Evolutionary conservation across 2,797 vertebrate genomes (phyloP), one percentile per base, ranked within the genome.

Genomic region (Gambelia wislizenii): DNA sequence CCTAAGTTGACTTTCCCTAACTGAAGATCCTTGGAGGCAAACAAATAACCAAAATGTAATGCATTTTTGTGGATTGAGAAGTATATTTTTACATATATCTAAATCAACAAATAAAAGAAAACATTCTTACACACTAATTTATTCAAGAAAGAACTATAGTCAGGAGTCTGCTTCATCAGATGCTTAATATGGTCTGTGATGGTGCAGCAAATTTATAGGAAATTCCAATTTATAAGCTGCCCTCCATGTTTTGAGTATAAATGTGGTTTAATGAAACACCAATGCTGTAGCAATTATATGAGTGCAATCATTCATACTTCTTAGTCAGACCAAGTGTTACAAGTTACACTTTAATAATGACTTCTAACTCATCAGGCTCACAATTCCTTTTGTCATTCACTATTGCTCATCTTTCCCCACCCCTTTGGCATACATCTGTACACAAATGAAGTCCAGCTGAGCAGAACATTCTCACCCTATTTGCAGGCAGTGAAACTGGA

Each of bases 21-120:
- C 27, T 69, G 85, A 79, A 86, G 25, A 59, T 47, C 47, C 56
- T 86, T 77, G 10, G 22, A 42, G 42, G 25, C 67, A 59, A 86
- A 86, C 59, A 78, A 75, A 49, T 33, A 64, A 25, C 20, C 49
- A 78, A 22, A 52, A 44, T 49, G 78, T 27, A 6, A 86, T 86
- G 25, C 20, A 78, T 47, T 76, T 20, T 69, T 69, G 42, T 86
- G 20, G 36, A 39, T 47, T 2, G 18, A 49, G 54, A 67, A 69
- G 44, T 52, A 54, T 86, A 79, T 64, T 44, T 64, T 44, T 69
- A 0, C 69, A 42, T 79, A 78, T 9, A n/a, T 44, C 30, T 56
- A 30, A 64, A 49, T 27, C 61, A 54, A 8, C 22, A 86, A 69
- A 64, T n/a, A 79, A 86, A 78, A 67, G 30, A 74, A 84, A 85